Conservation (phyloP, 2,113 vertebrate genomes). For the Platichthys flesus region DNA sequence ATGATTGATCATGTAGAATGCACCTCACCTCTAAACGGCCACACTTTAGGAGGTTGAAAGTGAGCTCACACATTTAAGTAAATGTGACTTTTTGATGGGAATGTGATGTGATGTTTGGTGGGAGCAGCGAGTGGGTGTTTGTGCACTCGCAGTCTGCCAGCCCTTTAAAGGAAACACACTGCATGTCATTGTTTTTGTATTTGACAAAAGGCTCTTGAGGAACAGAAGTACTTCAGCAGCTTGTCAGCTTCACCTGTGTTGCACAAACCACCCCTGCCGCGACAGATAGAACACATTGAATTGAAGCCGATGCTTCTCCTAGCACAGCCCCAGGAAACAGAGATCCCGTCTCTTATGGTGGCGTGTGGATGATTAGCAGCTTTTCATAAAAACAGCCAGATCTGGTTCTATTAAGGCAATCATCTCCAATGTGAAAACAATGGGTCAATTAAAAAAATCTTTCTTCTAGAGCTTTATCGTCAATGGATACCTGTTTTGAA, state of each 20-base stretch:
- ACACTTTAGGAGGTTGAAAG: neutral
- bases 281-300: conserved; percentile 21
- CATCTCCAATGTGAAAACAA: neutral
- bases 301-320: neutral
- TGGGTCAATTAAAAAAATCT: neutral
- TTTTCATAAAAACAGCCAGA: neutral
- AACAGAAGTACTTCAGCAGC: conserved; percentile 32
- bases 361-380: neutral
- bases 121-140: neutral
- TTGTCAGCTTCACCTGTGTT: conserved; percentile 44
- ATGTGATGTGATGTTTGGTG: neutral
- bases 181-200: neutral
- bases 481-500: neutral
- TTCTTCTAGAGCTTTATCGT: neutral
- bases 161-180: neutral
- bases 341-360: conserved; percentile 11
- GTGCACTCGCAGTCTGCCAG: neutral
- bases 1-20: neutral
- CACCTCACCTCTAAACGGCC: neutral
- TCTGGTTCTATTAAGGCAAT: neutral
- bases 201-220: conserved; percentile 13
- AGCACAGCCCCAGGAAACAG: conserved; percentile 13
- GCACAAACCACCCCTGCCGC: conserved; percentile 23
- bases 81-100: neutral
- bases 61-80: neutral